Conservation (phyloP, 1,140 invertebrate species). For the Drosophila nigromelanica region DNA sequence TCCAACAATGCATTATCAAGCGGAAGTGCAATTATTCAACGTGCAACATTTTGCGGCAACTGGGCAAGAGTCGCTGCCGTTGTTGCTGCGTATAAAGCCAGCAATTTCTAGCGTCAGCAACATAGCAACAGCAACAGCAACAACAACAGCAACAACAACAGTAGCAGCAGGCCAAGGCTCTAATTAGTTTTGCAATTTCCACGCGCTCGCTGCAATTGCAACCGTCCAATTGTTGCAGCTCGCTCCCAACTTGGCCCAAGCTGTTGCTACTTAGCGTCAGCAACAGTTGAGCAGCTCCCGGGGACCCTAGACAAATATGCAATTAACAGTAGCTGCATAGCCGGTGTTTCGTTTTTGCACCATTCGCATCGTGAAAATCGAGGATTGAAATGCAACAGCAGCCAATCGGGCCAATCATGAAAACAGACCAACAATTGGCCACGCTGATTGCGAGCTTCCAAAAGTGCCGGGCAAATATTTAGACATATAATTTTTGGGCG, state of each 20-base stretch:
- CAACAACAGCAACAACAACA: slow-evolving; percentile 37
- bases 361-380: slow-evolving; percentile 63
- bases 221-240: slow-evolving; percentile 10
- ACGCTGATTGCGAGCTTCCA: slow-evolving; percentile 66
- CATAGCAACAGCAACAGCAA: slow-evolving; percentile 2
- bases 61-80: slow-evolving; percentile 36
- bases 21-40: slow-evolving; percentile 82
- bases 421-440: slow-evolving; percentile 52
- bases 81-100: slow-evolving; percentile 68
- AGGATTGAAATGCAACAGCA: slow-evolving; percentile 61
- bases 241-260: slow-evolving; percentile 31
- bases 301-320: slow-evolving; percentile 73
- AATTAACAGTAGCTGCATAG: slow-evolving; percentile 66
- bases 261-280: slow-evolving; percentile 76
- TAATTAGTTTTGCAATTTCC: slow-evolving; percentile 82
- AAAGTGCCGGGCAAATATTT: slow-evolving; percentile 77
- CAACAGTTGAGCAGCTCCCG: slow-evolving; percentile 59
- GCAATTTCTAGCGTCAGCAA: slow-evolving; percentile 71
- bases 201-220: slow-evolving; percentile 64
- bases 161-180: slow-evolving; percentile 68
- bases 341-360: slow-evolving; percentile 42
- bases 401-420: slow-evolving; percentile 50
- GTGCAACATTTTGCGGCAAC: slow-evolving; percentile 79
- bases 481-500: slow-evolving; percentile 74
- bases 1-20: slow-evolving; percentile 82